Evolutionary conservation across 1,140 invertebrate species (phyloP), one percentile per base, ranked within the genome.

Genomic region (Rhyzopertha dominica): DNA sequence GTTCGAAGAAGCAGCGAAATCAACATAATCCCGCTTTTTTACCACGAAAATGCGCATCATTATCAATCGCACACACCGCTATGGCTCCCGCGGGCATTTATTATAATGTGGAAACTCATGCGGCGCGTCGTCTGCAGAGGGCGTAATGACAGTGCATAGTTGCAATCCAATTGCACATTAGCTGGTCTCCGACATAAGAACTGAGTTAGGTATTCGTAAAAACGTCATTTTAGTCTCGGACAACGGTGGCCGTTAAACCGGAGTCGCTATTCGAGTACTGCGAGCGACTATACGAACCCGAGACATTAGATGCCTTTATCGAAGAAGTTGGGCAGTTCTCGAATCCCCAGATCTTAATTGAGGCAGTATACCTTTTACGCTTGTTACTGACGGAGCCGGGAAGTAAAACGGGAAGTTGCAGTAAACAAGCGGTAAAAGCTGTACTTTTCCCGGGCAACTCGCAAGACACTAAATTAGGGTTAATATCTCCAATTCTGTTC

Each of bases 291-390:
- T 12, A n/a, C 35, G 5, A 37, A 23, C 18, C 13, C 7, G 14
- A 23, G 35, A 37, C 35, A 37, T 37, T 37, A 37, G 35, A 37
- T 14, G 34, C 22, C 5, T 20, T 37, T 7, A 23, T 37, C 35
- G 18, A n/a, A 5, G 16, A 37, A 23, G 22, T 37, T 5, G 19
- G 19, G 14, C 35, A 12, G 22, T 37, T 20, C 35, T 23, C 5
- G 22, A 23, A 19, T 23, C 35, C 19, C 20, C 25, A 37, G 9
- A 37, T 37, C 35, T 37, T 37, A 37, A 37, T 37, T 37, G 35
- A 23, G 25, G 35, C 35, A 23, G 35, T 37, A 23, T 37, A 37
- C 35, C 35, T 37, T 37, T 37, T 37, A 37, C 22, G 35, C 35
- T 37, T 37, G 35, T 37, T 37, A 37, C 35, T 23, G 13, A 14